These are phyloP conservation scores for Cepphus grylle DNA, from an alignment of 2,113 vertebrate species.

Conservation along the genomic window DNA sequence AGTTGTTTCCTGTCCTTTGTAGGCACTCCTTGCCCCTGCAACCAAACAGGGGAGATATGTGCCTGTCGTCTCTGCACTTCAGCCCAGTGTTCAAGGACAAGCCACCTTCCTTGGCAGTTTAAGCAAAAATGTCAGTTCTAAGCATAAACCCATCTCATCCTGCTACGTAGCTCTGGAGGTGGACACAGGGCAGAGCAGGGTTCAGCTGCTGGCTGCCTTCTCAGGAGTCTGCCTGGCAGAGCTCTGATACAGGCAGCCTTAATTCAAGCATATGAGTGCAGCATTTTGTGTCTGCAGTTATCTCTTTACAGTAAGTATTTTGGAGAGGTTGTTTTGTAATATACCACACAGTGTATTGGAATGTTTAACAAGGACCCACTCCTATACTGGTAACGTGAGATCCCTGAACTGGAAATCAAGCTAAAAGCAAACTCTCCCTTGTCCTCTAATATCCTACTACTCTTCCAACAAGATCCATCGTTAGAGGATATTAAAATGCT, in stretches of 20 bases:
- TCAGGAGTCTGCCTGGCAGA: not conserved
- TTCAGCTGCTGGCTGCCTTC: not conserved
- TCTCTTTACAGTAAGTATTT: not conserved
- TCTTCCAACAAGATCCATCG: not conserved
- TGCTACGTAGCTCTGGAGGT: not conserved
- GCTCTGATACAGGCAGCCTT: not conserved
- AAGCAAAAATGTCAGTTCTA: not conserved
- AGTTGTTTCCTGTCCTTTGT: not conserved
- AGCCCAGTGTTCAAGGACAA: not conserved
- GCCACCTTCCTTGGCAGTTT: not conserved
- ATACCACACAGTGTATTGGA: not conserved
- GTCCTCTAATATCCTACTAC: not conserved
- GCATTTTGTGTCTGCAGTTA: not conserved
- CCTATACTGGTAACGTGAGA: not conserved
- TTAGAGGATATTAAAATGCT: conserved; percentile 7
- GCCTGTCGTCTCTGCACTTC: not conserved
- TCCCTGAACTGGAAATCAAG: not conserved
- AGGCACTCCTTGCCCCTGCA: not conserved
- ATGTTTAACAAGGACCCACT: not conserved
- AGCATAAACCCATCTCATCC: not conserved
- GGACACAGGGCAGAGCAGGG: not conserved
- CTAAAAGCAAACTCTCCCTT: not conserved
- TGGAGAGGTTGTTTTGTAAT: not conserved
- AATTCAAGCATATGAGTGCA: not conserved
- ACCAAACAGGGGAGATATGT: fast-evolving